Percentiles rank a stretch among this genome's conserved stretches.
phyloP scores from a whole-genome alignment of 2,113 vertebrate genomes.

The Raja brachyura region DNA sequence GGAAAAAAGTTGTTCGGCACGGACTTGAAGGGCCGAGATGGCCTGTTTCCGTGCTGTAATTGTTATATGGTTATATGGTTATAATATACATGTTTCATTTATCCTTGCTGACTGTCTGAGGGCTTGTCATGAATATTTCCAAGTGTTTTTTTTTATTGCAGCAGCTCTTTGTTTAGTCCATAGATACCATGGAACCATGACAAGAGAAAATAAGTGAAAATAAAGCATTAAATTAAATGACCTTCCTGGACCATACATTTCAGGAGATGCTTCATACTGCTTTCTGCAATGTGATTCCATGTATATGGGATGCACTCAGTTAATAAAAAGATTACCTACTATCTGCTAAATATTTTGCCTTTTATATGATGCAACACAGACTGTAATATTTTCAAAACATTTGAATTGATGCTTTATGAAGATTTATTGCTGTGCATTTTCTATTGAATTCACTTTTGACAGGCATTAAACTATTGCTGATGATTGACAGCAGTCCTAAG shows the following conservation, averaged over 20 bases:
- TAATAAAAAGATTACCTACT: not conserved
- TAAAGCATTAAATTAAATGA: constrained; percentile 10
- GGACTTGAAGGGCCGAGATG: too few species aligned
- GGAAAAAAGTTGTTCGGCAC: too few species aligned
- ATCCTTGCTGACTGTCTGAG: not conserved
- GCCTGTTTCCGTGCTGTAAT: too few species aligned
- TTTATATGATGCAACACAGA: not conserved
- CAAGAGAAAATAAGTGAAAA: not conserved
- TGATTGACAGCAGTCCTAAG: not conserved
- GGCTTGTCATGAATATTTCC: not conserved
- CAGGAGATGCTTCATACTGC: not conserved
- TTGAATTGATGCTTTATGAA: not conserved
- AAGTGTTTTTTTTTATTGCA: not conserved
- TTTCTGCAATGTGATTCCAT: not conserved
- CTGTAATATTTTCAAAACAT: not conserved
- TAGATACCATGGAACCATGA: not conserved
- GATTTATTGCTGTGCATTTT: not conserved
- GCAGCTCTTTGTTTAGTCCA: not conserved
- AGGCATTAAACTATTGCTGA: not conserved
- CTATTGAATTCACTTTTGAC: not conserved
- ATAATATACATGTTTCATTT: constrained; percentile 26
- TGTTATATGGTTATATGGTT: too few species aligned
- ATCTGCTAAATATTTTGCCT: not conserved
- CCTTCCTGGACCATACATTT: not conserved
- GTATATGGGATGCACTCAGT: not conserved